Percentiles rank a stretch among this genome's conserved stretches.
Conservation (phyloP, 2,797 vertebrate genomes). For the Spinibarbus caldwelli region DNA sequence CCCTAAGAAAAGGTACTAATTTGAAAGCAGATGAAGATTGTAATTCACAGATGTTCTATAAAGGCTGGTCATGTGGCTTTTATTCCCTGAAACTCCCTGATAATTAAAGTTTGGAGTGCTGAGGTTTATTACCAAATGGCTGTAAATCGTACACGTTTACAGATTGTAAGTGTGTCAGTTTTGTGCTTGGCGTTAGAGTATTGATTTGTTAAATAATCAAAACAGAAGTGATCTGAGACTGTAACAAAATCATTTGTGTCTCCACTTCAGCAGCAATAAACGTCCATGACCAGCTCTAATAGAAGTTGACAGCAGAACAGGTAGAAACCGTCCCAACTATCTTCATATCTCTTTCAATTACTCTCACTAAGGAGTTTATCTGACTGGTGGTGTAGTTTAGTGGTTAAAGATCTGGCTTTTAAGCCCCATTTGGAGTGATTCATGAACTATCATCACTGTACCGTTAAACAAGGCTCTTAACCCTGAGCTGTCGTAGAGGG, state of each 20-base stretch:
- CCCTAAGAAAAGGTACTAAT: slow-evolving; percentile 13
- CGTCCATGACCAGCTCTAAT: no score
- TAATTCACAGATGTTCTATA: slow-evolving; percentile 2
- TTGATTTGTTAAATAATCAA: neutral
- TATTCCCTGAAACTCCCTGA: slow-evolving; percentile 24
- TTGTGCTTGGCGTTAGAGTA: neutral
- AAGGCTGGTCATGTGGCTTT: slow-evolving; percentile 20
- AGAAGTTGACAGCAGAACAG: neutral
- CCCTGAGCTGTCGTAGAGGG: slow-evolving; percentile 15
- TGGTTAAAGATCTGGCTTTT: slow-evolving; percentile 6
- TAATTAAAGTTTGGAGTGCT: neutral
- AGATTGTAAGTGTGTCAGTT: neutral
- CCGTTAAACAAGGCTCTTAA: neutral
- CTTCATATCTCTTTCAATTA: neutral
- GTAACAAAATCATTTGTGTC: neutral
- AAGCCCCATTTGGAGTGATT: neutral
- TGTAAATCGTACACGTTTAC: neutral
- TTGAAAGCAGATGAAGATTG: slow-evolving; percentile 20
- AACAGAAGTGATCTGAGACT: neutral
- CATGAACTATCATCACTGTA: neutral
- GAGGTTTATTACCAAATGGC: neutral
- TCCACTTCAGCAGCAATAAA: slow-evolving; percentile 4
- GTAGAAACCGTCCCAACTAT: neutral
- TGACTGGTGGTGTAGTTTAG: neutral
- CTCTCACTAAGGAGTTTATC: neutral